Conservation (phyloP, 92 coral and sea anemone species). For the Epizoanthus stellaris region DNA sequence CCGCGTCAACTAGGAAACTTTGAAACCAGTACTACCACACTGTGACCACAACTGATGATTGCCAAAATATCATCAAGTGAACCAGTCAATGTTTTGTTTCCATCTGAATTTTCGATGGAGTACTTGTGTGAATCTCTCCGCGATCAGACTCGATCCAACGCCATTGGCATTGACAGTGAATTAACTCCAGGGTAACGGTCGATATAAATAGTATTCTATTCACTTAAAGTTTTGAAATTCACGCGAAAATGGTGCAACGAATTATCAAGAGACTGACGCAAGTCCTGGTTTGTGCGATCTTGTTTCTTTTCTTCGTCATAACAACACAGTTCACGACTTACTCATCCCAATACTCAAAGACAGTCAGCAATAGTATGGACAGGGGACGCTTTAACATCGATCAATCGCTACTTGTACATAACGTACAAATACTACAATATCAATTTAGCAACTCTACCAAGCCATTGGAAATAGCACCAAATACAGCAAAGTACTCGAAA, state of each 20-base stretch:
- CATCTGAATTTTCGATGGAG: not conserved
- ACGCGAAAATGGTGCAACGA: not conserved
- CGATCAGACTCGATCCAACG: not conserved
- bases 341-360: not conserved
- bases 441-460: not conserved
- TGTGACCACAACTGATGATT: too few species aligned
- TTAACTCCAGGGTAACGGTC: too few species aligned
- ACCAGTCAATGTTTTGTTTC: too few species aligned
- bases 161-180: too few species aligned
- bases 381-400: not conserved
- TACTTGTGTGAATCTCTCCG: not conserved
- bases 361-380: not conserved
- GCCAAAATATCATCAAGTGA: too few species aligned
- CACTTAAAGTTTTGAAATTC: not conserved
- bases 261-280: not conserved
- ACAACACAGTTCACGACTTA: constrained; percentile 4
- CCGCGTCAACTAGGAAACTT: too few species aligned
- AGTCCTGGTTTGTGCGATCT: not conserved
- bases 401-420: not conserved
- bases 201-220: too few species aligned
- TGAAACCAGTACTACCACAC: too few species aligned
- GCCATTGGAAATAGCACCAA: not conserved
- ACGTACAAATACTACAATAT: not conserved
- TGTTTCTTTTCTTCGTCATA: constrained; percentile 16
- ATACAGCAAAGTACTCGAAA: not conserved